A percentile compares a stretch with the other conserved stretches of the same genome.
These are phyloP conservation scores for Frankliniella fusca DNA, from an alignment of 2,888 invertebrate genomes.

Conservation along the genomic window DNA sequence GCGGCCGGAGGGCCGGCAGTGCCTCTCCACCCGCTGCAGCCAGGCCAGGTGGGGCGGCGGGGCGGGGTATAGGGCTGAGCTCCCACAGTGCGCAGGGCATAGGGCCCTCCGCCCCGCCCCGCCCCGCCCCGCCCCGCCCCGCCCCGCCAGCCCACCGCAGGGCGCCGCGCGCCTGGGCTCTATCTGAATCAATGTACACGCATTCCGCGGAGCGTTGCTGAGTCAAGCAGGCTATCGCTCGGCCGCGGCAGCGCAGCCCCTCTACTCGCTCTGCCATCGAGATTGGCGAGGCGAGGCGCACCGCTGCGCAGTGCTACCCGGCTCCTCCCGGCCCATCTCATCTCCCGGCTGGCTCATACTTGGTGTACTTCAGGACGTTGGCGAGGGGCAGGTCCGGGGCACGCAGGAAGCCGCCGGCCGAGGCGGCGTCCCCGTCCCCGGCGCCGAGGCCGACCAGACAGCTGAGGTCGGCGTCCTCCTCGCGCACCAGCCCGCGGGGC, in stretches of 20 bases:
- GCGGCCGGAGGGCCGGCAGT: too few relatives aligned
- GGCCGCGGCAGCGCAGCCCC: not conserved
- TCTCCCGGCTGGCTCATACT: not conserved
- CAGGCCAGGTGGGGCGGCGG: not conserved
- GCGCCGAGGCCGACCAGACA: not conserved
- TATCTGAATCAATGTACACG: too few relatives aligned
- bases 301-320: not conserved
- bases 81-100: not conserved
- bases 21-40: not conserved
- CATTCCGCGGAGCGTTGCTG: too few relatives aligned
- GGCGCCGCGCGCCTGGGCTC: too few relatives aligned
- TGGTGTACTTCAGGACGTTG: constrained; percentile 16
- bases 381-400: constrained; percentile 9
- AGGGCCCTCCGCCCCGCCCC: not conserved
- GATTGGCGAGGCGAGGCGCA: not conserved
- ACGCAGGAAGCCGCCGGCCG: not conserved
- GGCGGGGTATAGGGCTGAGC: not conserved
- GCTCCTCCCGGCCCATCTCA: not conserved
- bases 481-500: not conserved
- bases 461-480: constrained; percentile 21
- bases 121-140: too few relatives aligned
- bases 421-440: not conserved
- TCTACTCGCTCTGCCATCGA: not conserved
- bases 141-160: too few relatives aligned
- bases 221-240: not conserved